These are phyloP conservation scores for Rhynchopsitta pachyrhyncha DNA, from an alignment of 2,113 vertebrate species.

Conservation along the genomic window DNA sequence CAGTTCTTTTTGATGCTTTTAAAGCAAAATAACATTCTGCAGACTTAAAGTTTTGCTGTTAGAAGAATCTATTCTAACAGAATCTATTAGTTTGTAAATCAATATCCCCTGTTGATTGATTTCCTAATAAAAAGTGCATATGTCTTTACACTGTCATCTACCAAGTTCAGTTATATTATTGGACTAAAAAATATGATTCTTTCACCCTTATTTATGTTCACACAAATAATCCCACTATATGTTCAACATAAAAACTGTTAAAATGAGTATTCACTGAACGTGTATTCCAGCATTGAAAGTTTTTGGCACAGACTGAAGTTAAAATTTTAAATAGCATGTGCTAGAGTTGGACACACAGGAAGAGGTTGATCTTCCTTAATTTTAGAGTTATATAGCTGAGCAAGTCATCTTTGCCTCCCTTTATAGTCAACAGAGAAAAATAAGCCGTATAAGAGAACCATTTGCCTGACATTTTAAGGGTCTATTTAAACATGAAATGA, in stretches of 20 bases:
- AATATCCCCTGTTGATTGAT: conserved; percentile 43
- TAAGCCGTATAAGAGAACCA: neutral
- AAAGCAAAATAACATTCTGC: neutral
- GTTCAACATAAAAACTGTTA: neutral
- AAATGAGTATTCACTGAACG: neutral
- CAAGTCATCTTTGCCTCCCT: neutral
- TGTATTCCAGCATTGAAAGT: neutral
- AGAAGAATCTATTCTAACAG: conserved; percentile 9
- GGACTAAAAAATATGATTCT: neutral
- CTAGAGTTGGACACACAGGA: neutral
- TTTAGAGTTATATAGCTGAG: neutral
- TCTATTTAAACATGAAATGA: neutral
- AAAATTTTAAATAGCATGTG: neutral
- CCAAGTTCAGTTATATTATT: neutral
- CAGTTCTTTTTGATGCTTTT: neutral
- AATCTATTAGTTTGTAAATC: conserved; percentile 32
- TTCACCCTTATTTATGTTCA: neutral
- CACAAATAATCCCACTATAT: neutral
- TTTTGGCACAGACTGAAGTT: neutral
- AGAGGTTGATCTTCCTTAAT: neutral
- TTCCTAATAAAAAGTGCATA: conserved; percentile 23
- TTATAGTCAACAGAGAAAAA: conserved; percentile 2
- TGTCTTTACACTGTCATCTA: neutral
- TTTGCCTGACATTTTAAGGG: neutral
- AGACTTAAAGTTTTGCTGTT: conserved; percentile 11